Base-by-base conservation (phyloP, 2,888 invertebrate species). In the Drosophila testacea region DNA sequence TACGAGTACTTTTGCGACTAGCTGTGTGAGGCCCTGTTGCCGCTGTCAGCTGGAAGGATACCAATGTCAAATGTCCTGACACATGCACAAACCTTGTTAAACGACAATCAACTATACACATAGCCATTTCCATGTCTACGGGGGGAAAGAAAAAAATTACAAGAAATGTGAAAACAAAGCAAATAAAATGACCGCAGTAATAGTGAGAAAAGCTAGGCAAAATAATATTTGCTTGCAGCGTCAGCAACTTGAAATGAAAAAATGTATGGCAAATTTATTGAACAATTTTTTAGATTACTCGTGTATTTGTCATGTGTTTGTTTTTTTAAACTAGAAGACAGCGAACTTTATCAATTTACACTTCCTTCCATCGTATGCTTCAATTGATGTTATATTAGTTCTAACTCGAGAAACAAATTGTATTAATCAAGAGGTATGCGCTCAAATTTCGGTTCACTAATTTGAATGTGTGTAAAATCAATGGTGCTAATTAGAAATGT, bases 31-130 rank as follows among this genome's bases (percentile, higher is more conserved):
- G 41, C 42, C 3, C 39, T 56, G 30, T 42, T 55, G 41, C 36
- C 48, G 54, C 67, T 51, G 59, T 59, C 59, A 38, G 46, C 28
- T 39, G 9, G 34, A 68, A 30, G 52, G 30, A 68, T 41, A 30
- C 52, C 32, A 47, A 41, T 27, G 51, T 68, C 51, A 50, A 34
- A 13, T 16, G 47, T 38, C 22, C 61, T 41, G 28, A 51, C 44
- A 48, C 46, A 16, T 13, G 41, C 62, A 52, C 52, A 69, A 22
- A 38, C 11, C 4, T 22, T 73, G 72, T 64, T 42, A 69, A 55
- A 74, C 61, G 75, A 51, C 75, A 57, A 27, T 16, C 56, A 47
- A 52, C 41, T 38, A 66, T 50, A 67, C 32, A 41, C 46, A 67
- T 41, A 50, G 51, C 50, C 55, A 67, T 56, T 36, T 54, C 48